A percentile compares a stretch with the other conserved stretches of the same genome.
Conservation (phyloP, 2,113 vertebrate genomes). For the Sialia sialis region DNA sequence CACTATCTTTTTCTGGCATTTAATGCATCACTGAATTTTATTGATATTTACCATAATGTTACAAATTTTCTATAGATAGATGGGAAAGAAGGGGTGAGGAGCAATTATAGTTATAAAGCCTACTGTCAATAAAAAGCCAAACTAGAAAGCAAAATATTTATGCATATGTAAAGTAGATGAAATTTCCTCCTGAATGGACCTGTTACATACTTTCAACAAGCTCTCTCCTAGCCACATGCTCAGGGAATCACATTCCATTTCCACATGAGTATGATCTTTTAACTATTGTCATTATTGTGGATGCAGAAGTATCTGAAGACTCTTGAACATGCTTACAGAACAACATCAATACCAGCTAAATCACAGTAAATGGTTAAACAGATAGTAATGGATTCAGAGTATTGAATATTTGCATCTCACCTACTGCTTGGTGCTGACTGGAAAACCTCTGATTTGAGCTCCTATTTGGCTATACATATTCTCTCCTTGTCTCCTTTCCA, state of each 20-base stretch:
- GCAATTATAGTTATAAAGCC: not conserved
- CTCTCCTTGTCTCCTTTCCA: not conserved
- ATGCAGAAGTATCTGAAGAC: not conserved
- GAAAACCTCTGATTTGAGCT: not conserved
- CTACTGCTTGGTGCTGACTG: not conserved
- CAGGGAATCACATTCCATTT: not conserved
- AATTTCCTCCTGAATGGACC: not conserved
- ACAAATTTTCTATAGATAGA: not conserved
- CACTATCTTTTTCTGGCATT: not conserved
- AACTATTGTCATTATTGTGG: not conserved
- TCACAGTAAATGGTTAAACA: not conserved
- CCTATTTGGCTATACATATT: not conserved
- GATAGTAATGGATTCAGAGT: not conserved
- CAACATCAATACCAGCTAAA: not conserved
- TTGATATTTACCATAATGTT: not conserved
- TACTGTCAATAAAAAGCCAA: not conserved
- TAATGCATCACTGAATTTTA: not conserved
- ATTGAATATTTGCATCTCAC: not conserved
- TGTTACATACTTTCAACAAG: not conserved
- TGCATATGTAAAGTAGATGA: not conserved
- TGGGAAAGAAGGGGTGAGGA: not conserved
- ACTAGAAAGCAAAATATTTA: not conserved
- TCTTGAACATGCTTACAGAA: not conserved
- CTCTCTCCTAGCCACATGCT: not conserved
- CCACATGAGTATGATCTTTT: not conserved